Conservation (phyloP, 2,113 vertebrate species). For the Gymnobelideus leadbeateri region DNA sequence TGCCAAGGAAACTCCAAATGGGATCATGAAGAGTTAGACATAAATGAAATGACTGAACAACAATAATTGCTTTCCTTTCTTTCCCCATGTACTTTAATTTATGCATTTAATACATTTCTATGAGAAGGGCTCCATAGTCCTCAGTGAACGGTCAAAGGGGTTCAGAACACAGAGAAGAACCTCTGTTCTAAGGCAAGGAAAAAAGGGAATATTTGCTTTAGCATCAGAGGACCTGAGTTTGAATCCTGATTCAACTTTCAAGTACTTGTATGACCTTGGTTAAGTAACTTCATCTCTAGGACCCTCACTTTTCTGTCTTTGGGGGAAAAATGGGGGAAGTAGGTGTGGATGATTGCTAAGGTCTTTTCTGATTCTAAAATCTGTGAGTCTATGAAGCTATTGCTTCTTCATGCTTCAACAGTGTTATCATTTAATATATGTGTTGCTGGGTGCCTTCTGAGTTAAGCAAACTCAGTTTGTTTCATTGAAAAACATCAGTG, state of each 20-base stretch:
- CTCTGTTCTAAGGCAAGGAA: background rate
- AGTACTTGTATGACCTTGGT: background rate
- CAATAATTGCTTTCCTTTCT: background rate
- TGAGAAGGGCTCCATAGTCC: background rate
- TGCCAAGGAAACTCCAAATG: background rate
- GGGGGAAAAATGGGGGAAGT: background rate
- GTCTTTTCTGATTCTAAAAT: background rate
- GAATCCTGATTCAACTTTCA: background rate
- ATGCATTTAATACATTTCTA: background rate
- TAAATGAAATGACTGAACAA: background rate
- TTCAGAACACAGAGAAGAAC: background rate
- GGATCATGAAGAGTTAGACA: background rate
- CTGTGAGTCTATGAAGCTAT: background rate
- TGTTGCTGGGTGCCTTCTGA: background rate
- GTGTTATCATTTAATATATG: background rate
- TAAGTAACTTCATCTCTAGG: background rate
- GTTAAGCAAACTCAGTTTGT: constrained; percentile 35
- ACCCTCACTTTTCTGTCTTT: background rate
- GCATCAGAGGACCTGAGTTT: background rate
- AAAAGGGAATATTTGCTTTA: background rate
- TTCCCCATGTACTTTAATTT: background rate
- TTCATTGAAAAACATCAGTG: constrained; percentile 56
- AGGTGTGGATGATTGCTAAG: background rate
- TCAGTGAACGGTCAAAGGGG: background rate
- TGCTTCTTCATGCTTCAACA: background rate